Evolutionary conservation across 2,797 vertebrate genomes (phyloP).

Genomic region (Champsocephalus esox): DNA sequence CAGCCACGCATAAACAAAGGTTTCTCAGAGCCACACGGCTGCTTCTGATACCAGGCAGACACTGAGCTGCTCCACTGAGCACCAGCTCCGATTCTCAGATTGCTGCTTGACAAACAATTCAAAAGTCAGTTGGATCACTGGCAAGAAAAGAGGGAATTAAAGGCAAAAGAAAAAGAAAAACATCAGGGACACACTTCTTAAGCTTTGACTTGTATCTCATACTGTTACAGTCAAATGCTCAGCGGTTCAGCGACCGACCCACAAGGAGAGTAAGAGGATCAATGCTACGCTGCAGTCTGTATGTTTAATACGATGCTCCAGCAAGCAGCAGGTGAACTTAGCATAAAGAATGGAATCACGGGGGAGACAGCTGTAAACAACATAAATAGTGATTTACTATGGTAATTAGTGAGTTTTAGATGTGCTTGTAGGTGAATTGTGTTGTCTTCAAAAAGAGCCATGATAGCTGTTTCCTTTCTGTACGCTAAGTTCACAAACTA

Average conservation of each 20-base stretch:
- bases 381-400: too few species aligned
- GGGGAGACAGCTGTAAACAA: too few species aligned
- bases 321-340: too few species aligned
- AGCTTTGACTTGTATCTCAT: constrained; percentile 6
- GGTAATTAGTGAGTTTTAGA: not conserved
- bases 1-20: constrained; percentile 70
- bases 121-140: constrained; percentile 53
- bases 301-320: too few species aligned
- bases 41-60: constrained; percentile 61
- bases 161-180: constrained; percentile 16
- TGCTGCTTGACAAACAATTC: constrained; percentile 63
- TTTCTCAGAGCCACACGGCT: constrained; percentile 58
- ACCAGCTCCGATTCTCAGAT: constrained; percentile 49
- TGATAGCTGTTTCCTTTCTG: too few species aligned
- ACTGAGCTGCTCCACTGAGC: constrained; percentile 63
- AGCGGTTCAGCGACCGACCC: not conserved
- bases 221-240: constrained; percentile 16
- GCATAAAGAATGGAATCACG: too few species aligned
- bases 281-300: not conserved
- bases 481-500: too few species aligned
- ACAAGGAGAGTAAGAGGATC: not conserved
- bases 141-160: constrained; percentile 13
- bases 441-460: too few species aligned
- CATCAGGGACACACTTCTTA: constrained; percentile 13
- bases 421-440: not conserved